phyloP scores from a whole-genome alignment of 53 echinoderm and acorn worm genomes.

The Holothuria scabra region DNA sequence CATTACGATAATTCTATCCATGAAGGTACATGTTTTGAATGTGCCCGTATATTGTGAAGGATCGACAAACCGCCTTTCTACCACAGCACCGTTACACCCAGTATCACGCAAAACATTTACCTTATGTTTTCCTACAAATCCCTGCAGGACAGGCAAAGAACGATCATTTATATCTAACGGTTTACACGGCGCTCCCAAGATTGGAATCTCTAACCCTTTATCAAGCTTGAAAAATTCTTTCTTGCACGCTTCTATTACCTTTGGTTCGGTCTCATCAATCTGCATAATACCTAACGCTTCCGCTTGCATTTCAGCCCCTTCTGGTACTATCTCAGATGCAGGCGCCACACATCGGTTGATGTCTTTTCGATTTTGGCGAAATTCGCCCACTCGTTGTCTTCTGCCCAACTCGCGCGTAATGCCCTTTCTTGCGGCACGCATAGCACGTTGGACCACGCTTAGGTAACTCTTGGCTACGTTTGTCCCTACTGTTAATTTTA shows the following conservation, averaged over 20 bases:
- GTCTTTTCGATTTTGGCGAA: too few relatives aligned
- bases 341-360: too few relatives aligned
- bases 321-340: not conserved
- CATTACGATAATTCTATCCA: too few relatives aligned
- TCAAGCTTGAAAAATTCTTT: not conserved
- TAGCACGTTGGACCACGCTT: not conserved
- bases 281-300: not conserved
- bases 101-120: not conserved
- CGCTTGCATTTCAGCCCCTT: not conserved
- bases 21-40: too few relatives aligned
- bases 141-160: not conserved
- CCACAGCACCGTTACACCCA: not conserved
- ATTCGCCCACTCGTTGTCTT: not conserved
- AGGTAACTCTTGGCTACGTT: too few relatives aligned
- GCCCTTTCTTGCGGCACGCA: not conserved
- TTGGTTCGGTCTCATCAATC: not conserved
- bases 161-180: not conserved
- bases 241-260: not conserved
- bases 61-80: not conserved
- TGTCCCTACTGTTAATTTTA: too few relatives aligned
- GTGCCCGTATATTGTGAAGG: constrained; percentile 9
- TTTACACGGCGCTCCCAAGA: not conserved
- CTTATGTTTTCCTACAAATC: not conserved
- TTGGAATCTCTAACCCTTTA: not conserved
- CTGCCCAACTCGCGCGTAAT: not conserved